These are phyloP conservation scores for Notarius lentiginosus DNA, from an alignment of 2,113 vertebrate genomes.

Conservation along the genomic window DNA sequence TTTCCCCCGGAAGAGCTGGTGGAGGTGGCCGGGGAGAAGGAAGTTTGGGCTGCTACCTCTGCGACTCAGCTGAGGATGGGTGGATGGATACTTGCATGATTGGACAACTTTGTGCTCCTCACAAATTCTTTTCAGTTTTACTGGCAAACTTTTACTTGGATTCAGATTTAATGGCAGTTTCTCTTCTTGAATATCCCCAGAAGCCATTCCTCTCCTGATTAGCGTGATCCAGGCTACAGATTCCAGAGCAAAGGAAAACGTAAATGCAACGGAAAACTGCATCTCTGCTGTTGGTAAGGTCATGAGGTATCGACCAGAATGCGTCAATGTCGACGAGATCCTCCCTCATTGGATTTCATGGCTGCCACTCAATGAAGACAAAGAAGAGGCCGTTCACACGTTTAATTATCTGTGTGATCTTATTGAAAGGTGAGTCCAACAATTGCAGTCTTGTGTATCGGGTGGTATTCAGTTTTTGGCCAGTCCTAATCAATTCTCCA, in stretches of 20 bases:
- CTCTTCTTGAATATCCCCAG: conserved; percentile 58
- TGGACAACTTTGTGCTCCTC: neutral
- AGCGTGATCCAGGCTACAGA: conserved; percentile 90
- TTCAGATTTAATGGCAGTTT: neutral
- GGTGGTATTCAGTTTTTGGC: neutral
- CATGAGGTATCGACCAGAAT: conserved; percentile 93
- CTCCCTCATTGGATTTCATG: conserved; percentile 97
- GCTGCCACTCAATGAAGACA: conserved; percentile 96
- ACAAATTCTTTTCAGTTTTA: neutral
- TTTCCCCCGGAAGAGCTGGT: no score
- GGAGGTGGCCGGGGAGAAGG: no score
- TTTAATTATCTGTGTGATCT: conserved; percentile 95
- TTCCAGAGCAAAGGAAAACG: conserved; percentile 91
- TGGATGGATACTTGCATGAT: neutral
- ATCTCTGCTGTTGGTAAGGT: conserved; percentile 97
- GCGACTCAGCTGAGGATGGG: no score
- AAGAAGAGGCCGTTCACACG: conserved; percentile 95
- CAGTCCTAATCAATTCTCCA: neutral
- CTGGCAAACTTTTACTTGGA: neutral
- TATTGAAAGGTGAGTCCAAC: conserved; percentile 85
- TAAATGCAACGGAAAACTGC: conserved; percentile 98
- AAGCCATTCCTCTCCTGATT: conserved; percentile 91
- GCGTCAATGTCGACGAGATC: conserved; percentile 88
- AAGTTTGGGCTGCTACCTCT: no score
- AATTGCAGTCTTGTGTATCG: neutral